These are phyloP conservation scores for Triplophysa siluroides DNA, from an alignment of 2,113 vertebrate species.

Conservation along the genomic window DNA sequence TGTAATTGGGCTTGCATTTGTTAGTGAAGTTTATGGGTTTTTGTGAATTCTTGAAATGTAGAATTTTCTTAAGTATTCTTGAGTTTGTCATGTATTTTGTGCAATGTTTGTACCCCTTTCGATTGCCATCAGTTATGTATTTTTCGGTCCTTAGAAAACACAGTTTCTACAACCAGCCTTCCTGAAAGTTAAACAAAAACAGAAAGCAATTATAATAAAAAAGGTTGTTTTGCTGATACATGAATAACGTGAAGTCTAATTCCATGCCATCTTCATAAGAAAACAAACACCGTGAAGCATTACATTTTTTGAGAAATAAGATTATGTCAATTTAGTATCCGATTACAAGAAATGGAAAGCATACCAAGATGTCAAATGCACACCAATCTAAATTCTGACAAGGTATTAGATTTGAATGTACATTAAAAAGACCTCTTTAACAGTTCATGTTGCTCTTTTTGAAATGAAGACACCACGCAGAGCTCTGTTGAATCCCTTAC, in stretches of 20 bases:
- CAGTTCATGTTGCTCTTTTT: neutral
- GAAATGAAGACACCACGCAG: neutral
- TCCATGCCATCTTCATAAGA: neutral
- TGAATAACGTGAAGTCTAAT: constrained; percentile 11
- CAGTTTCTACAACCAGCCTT: neutral
- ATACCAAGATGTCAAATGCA: neutral
- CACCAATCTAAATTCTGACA: constrained; percentile 27
- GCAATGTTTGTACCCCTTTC: constrained; percentile 27
- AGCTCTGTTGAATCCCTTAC: constrained; percentile 14
- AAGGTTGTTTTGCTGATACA: neutral
- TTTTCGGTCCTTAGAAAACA: constrained; percentile 14
- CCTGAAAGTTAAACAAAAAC: constrained; percentile 39
- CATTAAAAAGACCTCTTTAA: constrained; percentile 4
- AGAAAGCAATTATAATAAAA: neutral
- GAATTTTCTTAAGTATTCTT: neutral
- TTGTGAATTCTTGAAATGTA: neutral
- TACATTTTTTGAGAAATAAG: constrained; percentile 5
- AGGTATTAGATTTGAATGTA: neutral
- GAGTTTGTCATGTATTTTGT: neutral
- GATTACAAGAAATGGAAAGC: constrained; percentile 22
- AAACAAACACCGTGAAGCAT: neutral
- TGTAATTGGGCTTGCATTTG: neutral
- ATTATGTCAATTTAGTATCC: constrained; percentile 6
- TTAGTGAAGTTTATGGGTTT: neutral
- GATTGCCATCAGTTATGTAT: neutral